phyloP scores from a whole-genome alignment of 92 coral and sea anemone genomes.

The Hydrozoanthus gracilis region DNA sequence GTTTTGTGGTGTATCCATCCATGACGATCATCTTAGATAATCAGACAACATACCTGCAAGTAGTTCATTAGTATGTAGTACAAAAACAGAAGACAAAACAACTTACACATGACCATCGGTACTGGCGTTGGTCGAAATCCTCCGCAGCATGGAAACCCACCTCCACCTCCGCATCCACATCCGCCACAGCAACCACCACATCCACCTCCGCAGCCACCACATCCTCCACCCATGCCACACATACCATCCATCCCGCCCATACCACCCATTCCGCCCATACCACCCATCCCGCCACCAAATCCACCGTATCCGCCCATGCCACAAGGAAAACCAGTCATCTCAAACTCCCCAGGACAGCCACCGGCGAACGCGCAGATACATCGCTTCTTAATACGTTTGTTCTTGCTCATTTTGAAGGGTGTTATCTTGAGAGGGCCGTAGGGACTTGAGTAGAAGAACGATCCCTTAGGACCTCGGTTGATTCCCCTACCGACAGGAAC shows the following conservation, averaged over 20 bases:
- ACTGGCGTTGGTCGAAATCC: slow-evolving; percentile 14
- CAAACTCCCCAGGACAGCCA: slow-evolving; percentile 31
- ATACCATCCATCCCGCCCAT: background rate
- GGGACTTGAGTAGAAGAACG: slow-evolving; percentile 24
- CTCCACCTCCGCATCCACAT: slow-evolving; percentile 12
- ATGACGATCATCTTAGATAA: background rate
- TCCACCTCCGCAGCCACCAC: slow-evolving; percentile 9
- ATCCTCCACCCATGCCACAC: background rate
- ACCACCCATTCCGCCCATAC: background rate
- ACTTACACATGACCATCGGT: slow-evolving; percentile 38
- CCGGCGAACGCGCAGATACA: slow-evolving; percentile 39
- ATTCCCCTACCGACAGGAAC: slow-evolving; percentile 21
- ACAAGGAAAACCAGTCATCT: slow-evolving; percentile 10
- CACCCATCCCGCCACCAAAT: background rate
- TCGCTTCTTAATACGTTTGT: background rate
- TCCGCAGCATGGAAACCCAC: slow-evolving; percentile 19
- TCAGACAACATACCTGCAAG: background rate
- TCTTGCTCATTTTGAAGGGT: slow-evolving; percentile 10
- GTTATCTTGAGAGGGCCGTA: slow-evolving; percentile 38
- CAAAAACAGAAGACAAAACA: background rate
- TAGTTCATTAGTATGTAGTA: background rate
- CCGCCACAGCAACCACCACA: slow-evolving; percentile 12
- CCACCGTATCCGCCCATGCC: background rate
- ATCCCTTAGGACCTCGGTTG: slow-evolving; percentile 1
- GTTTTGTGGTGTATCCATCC: too few relatives aligned